phyloP scores from a whole-genome alignment of 2,797 vertebrate species.

The Columba guinea region DNA sequence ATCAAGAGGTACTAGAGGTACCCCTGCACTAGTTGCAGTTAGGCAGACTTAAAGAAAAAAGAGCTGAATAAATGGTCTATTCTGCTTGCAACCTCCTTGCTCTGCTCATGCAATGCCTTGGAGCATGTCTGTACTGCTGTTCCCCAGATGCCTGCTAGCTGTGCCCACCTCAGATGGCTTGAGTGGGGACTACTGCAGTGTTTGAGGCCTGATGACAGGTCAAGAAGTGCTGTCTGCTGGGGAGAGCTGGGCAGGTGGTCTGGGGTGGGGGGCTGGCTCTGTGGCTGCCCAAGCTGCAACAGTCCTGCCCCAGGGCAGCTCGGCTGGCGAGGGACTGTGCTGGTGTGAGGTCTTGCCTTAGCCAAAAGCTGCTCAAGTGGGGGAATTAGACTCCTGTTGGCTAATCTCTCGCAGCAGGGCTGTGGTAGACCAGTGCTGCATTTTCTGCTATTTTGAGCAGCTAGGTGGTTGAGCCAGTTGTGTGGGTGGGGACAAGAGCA shows the following conservation, averaged over 20 bases:
- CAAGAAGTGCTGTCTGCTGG: background rate
- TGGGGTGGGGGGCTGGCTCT: background rate
- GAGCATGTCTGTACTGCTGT: background rate
- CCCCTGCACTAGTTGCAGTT: background rate
- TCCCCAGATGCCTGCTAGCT: background rate
- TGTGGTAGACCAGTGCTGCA: background rate
- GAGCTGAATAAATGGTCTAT: background rate
- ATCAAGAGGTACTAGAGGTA: background rate
- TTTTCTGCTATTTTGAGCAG: background rate
- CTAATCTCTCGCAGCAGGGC: background rate
- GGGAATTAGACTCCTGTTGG: background rate
- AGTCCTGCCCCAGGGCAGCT: background rate
- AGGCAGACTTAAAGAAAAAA: accelerated
- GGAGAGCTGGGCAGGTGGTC: background rate
- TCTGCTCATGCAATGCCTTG: background rate
- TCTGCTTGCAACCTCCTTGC: background rate
- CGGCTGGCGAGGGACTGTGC: background rate
- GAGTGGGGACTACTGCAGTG: background rate
- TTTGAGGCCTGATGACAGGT: background rate
- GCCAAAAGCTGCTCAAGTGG: background rate
- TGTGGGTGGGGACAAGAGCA: background rate
- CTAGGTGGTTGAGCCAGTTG: background rate
- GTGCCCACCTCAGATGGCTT: background rate
- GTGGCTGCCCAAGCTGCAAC: background rate
- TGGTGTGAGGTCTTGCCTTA: background rate